Evolutionary conservation across 2,888 invertebrate species (phyloP).

Genomic region (Eustalomyia histrio): DNA sequence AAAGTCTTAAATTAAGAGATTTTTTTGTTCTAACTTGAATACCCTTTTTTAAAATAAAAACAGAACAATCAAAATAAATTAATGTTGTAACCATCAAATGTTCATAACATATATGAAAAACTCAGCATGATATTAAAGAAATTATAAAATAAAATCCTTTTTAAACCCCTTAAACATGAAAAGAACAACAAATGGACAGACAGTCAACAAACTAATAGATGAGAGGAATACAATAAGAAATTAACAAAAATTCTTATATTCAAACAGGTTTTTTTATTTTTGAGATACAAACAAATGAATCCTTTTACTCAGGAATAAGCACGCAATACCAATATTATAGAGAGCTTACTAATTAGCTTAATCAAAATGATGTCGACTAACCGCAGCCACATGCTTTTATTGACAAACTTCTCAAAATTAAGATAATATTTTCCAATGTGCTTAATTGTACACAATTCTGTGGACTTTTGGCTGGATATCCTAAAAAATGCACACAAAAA

Average conservation of each 20-base stretch:
- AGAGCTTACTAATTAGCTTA: neutral
- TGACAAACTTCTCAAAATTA: too few relatives aligned
- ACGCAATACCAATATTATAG: slow-evolving; percentile 2
- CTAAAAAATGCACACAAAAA: too few relatives aligned
- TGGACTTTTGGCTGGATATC: too few relatives aligned
- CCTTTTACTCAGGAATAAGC: slow-evolving; percentile 24
- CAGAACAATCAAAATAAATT: slow-evolving; percentile 31
- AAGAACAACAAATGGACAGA: neutral
- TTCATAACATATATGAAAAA: slow-evolving; percentile 11
- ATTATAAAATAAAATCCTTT: slow-evolving; percentile 16
- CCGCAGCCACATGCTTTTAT: too few relatives aligned
- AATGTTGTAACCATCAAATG: neutral
- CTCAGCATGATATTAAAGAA: slow-evolving; percentile 39
- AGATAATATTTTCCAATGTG: too few relatives aligned
- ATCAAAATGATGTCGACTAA: too few relatives aligned
- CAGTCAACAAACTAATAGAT: neutral
- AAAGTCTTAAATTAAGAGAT: neutral
- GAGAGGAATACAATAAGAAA: slow-evolving; percentile 19
- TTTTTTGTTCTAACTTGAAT: neutral
- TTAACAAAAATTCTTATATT: slow-evolving; percentile 12
- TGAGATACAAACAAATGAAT: slow-evolving; percentile 28
- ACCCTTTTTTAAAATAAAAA: neutral
- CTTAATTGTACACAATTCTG: too few relatives aligned
- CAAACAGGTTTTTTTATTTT: slow-evolving; percentile 37
- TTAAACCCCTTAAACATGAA: slow-evolving; percentile 19